Conservation (phyloP, 2,888 invertebrate genomes). For the Balanococcus diminutus region DNA sequence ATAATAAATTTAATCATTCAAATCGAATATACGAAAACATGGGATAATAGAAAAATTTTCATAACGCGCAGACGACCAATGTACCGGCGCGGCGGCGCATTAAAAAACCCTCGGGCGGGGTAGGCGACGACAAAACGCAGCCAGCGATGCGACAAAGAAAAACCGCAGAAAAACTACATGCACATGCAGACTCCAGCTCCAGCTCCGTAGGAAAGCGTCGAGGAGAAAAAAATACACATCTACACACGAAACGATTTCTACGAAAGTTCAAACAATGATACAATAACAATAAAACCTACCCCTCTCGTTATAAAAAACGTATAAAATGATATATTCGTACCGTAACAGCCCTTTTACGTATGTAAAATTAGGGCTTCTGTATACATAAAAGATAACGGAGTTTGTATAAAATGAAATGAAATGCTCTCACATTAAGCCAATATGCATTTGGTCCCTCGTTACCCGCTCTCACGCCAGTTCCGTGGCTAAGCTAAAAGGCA, state of each 20-base stretch:
- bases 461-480: not conserved
- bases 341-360: slow-evolving; percentile 25
- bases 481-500: slow-evolving; percentile 21
- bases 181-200: not conserved
- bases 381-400: slow-evolving; percentile 34
- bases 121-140: not conserved
- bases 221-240: not conserved
- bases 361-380: slow-evolving; percentile 37
- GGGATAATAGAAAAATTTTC: not conserved
- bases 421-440: slow-evolving; percentile 37
- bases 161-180: not conserved
- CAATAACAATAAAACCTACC: slow-evolving; percentile 31
- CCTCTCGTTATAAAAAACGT: slow-evolving; percentile 10
- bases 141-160: not conserved
- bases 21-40: slow-evolving; percentile 3
- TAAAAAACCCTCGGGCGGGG: not conserved
- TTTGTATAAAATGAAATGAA: slow-evolving; percentile 34
- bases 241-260: not conserved
- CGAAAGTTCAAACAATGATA: slow-evolving; percentile 33
- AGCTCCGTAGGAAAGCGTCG: not conserved
- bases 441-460: slow-evolving; percentile 31
- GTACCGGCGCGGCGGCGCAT: not conserved
- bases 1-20: slow-evolving; percentile 18
- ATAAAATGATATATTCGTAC: slow-evolving; percentile 27
- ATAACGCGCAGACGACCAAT: not conserved